Base-by-base conservation (phyloP, 2,113 vertebrate species). In the Hirundichthys speculiger region DNA sequence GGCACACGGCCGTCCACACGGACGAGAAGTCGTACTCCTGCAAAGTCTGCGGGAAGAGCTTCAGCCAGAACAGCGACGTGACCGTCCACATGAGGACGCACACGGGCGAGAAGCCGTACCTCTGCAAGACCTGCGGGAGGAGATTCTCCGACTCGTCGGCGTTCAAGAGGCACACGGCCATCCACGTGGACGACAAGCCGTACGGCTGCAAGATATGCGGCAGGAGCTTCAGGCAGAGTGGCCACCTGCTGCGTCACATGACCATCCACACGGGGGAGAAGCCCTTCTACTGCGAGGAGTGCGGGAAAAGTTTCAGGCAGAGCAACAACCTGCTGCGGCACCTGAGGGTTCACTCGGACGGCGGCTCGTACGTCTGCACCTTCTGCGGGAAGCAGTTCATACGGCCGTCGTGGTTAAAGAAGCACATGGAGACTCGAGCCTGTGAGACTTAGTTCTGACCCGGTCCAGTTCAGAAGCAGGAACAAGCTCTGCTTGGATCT, bases 81-180 rank as follows among this genome's bases (percentile, higher is more conserved):
- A 64, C 41, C 3, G 50, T 52, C 18, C 60, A 64, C 0, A 22
- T 42, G 19, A 42, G 60, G 19, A 64, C 41, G 25, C 60, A 64
- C n/a, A 64, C 60, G n/a, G 60, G 60, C 10, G 60, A 64, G 38
- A 64, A 64, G 39, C 50, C 39, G 0, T 49, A 64, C 48, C 21
- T 41, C 19, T 63, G 60, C 5, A 52, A 41, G 13, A 51, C 60
- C 22, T 63, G 60, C 19, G 60, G 60, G 13, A 50, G 50, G 22
- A 51, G 60, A 13, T 63, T 63, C 15, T 51, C 60, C 1, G 39
- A 63, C 39, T 9, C 41, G 0, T 63, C 60, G 0, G 60, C 60
- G 1, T 39, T 63, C 21, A 63, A 63, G 15, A 51, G 60, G 22
- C 60, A 63, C 2, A 27, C 20, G 5, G 49, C 60, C 8, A 63